Base-by-base conservation (phyloP, 1,140 invertebrate genomes). In the Danaus melanippus region DNA sequence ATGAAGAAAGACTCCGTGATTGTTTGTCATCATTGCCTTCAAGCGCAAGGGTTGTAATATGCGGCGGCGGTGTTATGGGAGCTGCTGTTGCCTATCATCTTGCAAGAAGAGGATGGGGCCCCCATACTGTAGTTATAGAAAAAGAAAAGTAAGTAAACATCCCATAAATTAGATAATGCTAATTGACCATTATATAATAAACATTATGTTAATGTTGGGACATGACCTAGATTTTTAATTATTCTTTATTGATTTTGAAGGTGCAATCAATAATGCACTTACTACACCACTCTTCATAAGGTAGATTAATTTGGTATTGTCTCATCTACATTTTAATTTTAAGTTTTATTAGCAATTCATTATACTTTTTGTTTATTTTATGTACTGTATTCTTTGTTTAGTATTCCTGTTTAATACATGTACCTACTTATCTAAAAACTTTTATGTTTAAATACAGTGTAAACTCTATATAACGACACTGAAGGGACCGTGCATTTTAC, bases 11-110 rank as follows among this genome's bases (percentile, higher is more conserved):
- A 51, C 60, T 83, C 21, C 67, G 71, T 45, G 72, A 71, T 39
- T 83, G 79, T 57, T 56, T 85, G 42, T 65, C 67, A 12, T 57
- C 61, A 10, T 62, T 83, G 41, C 79, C 79, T 3, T 50, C 79
- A 49, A 82, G 90, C 71, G 85, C 90, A 8, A 89, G 90, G 71
- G 92, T 94, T 40, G 94, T 97, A 8, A 93, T 99, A 71, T 98
- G 96, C 87, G 97, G 98, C 10, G 97, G 96, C 44, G 98, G 98
- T 46, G 92, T 98, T 40, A 94, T 97, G 87, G 98, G 97, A 12
- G 93, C 94, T 40, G 95, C 97, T 12, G 93, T 99, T 3, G 97
- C 96, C 8, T 99, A 99, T 86, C 95, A 99, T 86, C 86, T 99
- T 41, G 94, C 95, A 8, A 88, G 93, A 70, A 81, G 92, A 60